A percentile compares a stretch with the other conserved stretches of the same genome.
Evolutionary conservation across 2,888 invertebrate species (phyloP).

Genomic region (Eupeodes luniger): DNA sequence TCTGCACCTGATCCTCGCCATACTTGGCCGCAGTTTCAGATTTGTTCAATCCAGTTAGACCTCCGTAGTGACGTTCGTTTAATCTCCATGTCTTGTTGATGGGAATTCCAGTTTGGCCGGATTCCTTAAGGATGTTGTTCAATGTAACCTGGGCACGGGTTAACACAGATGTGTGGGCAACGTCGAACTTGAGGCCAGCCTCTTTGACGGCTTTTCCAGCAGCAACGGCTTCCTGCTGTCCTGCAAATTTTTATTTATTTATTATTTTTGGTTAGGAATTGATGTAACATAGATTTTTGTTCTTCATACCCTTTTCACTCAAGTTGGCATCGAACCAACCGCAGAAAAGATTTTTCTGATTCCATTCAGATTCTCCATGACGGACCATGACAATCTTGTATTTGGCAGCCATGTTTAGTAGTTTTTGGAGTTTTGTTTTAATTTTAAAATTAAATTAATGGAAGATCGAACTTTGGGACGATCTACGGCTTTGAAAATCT

Average conservation of each 20-base stretch:
- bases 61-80: slow-evolving; percentile 95
- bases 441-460: slow-evolving; percentile 28
- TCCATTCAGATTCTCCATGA: slow-evolving; percentile 92
- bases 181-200: slow-evolving; percentile 90
- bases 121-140: slow-evolving; percentile 88
- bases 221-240: slow-evolving; percentile 83
- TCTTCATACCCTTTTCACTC: slow-evolving; percentile 87
- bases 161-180: slow-evolving; percentile 92
- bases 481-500: slow-evolving; percentile 59
- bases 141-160: slow-evolving; percentile 92
- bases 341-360: slow-evolving; percentile 90
- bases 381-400: slow-evolving; percentile 91
- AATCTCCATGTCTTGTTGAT: slow-evolving; percentile 92
- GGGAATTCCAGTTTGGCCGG: slow-evolving; percentile 89
- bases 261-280: not conserved
- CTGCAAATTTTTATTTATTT: slow-evolving; percentile 73
- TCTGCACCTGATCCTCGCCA: slow-evolving; percentile 92
- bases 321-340: slow-evolving; percentile 91
- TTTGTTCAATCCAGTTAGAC: slow-evolving; percentile 94
- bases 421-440: slow-evolving; percentile 43
- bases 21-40: slow-evolving; percentile 94
- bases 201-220: slow-evolving; percentile 93
- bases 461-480: slow-evolving; percentile 27
- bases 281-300: not conserved
- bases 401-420: slow-evolving; percentile 83